Evolutionary conservation across 2,888 invertebrate species (phyloP), one percentile per base, ranked within the genome.

Genomic region (Hirtodrosophila confusa): DNA sequence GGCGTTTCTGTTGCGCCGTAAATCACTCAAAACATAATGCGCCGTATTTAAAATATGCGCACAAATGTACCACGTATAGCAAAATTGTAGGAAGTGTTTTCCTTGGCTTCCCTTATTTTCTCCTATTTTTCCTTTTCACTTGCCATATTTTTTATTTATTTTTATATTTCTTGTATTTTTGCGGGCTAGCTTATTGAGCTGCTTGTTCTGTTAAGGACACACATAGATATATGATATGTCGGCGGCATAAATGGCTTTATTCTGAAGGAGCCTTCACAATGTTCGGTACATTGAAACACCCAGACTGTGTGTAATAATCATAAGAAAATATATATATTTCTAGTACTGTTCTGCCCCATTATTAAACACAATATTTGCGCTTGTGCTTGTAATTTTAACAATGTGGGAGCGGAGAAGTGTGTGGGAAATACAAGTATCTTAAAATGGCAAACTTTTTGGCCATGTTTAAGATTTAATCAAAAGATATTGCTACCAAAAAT

Each of bases 21-120:
- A 82, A 82, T 82, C 80, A 82, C 82, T 84, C 85, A 80, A 71
- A 80, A 78, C 74, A 80, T 82, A 82, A 82, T 82, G 80, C 85
- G 50, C 66, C 75, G 83, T 80, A 75, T 80, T 80, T 83, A 80
- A 80, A 80, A 83, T 83, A 83, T 80, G 80, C 77, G 72, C 77
- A 67, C 68, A 82, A 82, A 82, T 75, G 78, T 65, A 54, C 64
- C 65, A 27, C 55, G 51, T 58, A 50, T 53, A 44, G 71, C 41
- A 44, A 68, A 56, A 64, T 60, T 57, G 35, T 56, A 36, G 64
- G 56, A 75, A 75, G 69, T 78, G 69, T 65, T 72, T 64, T 75
- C 60, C 43, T 68, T 64, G 11, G 51, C 40, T 48, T 57, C 29
- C 49, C 48, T 44, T 41, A 51, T 29, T 54, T 50, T 37, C 33